Conservation (phyloP, 2,113 vertebrate species). For the Tragelaphus imberbis region DNA sequence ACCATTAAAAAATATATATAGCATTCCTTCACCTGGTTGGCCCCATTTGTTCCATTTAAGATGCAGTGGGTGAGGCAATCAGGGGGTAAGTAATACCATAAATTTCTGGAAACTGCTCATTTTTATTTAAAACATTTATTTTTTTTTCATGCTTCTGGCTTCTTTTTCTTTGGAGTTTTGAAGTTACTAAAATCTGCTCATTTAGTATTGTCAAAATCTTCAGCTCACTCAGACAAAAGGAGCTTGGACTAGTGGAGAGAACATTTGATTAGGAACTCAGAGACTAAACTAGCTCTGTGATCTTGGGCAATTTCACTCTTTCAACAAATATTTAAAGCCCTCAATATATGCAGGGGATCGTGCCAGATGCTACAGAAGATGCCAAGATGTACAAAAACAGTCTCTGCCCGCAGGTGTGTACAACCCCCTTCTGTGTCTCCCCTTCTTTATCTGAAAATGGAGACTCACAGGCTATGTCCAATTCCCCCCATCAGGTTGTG, state of each 20-base stretch:
- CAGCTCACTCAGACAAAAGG: constrained; percentile 15
- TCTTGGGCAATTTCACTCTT: background rate
- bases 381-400: background rate
- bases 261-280: constrained; percentile 52
- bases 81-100: background rate
- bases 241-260: background rate
- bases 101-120: background rate
- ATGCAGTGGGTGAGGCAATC: background rate
- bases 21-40: background rate
- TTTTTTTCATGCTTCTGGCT: background rate
- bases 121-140: background rate
- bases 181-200: constrained; percentile 8
- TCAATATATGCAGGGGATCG: background rate
- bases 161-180: background rate
- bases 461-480: background rate
- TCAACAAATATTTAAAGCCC: background rate
- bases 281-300: background rate
- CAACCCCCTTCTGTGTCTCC: background rate
- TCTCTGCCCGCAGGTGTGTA: background rate
- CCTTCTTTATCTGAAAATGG: background rate
- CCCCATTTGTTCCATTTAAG: background rate
- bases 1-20: background rate
- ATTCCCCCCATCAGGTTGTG: background rate
- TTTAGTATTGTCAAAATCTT: constrained; percentile 23
- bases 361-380: background rate